Conservation (phyloP, 2,797 vertebrate genomes). For the Crocidura indochinensis region DNA sequence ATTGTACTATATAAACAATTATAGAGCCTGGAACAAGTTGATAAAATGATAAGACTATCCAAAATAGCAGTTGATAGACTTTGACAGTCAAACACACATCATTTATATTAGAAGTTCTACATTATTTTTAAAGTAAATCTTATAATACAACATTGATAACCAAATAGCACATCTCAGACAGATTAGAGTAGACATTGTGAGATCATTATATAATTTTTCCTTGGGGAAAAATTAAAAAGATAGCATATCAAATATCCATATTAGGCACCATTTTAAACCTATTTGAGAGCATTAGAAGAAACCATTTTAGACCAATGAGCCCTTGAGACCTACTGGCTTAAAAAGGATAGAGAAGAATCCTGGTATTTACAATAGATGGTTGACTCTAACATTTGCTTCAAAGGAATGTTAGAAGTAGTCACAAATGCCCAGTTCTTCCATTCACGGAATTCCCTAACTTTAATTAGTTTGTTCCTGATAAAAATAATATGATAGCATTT, state of each 20-base stretch:
- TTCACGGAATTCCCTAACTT: background rate
- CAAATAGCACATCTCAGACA: slow-evolving; percentile 51
- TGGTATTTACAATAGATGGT: background rate
- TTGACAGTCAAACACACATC: slow-evolving; percentile 26
- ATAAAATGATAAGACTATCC: slow-evolving; percentile 71
- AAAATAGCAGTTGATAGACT: slow-evolving; percentile 67
- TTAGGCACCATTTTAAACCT: background rate
- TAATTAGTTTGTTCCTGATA: background rate
- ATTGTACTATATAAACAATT: slow-evolving; percentile 53
- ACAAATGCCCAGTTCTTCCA: background rate
- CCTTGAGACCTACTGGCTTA: background rate
- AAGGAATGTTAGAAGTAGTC: slow-evolving; percentile 36
- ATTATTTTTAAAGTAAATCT: too few species aligned
- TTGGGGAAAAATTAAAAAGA: background rate
- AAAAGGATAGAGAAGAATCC: background rate
- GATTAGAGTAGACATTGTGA: background rate
- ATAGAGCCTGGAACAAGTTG: slow-evolving; percentile 72
- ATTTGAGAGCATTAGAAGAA: background rate
- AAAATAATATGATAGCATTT: background rate
- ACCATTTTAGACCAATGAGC: background rate
- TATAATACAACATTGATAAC: too few species aligned
- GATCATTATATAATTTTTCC: background rate
- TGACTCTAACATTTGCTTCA: background rate
- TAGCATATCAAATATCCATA: background rate
- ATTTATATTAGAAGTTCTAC: too few species aligned